These are phyloP conservation scores for Sebastes goodei DNA, from an alignment of 2,797 vertebrate genomes.

Conservation along the genomic window DNA sequence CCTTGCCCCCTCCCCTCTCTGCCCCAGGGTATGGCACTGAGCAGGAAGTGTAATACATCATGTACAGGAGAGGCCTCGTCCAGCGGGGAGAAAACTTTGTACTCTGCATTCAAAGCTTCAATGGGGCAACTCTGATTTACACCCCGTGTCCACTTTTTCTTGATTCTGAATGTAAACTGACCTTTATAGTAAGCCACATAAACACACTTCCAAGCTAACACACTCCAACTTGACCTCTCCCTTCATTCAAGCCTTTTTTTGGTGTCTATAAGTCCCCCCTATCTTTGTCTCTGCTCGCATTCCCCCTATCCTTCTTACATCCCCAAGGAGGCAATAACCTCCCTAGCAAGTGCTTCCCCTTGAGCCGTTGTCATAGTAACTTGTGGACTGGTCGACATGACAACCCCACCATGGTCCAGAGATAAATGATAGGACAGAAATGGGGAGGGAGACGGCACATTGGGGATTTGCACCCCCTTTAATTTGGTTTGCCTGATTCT, in stretches of 20 bases:
- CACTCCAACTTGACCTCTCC: conserved; percentile 67
- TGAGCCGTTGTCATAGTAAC: conserved; percentile 86
- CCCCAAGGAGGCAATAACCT: conserved; percentile 83
- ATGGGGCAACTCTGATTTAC: conserved; percentile 26
- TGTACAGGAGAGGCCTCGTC: conserved; percentile 50
- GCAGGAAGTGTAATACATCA: conserved; percentile 73
- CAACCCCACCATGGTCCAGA: conserved; percentile 82
- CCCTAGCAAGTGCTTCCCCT: conserved; percentile 80
- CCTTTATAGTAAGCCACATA: conserved; percentile 7
- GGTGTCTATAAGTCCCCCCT: conserved; percentile 61
- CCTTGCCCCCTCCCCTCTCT: conserved; percentile 58
- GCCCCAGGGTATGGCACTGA: conserved; percentile 68
- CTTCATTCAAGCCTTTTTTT: conserved; percentile 61
- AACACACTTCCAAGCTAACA: conserved; percentile 38
- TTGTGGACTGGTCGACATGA: conserved; percentile 84
- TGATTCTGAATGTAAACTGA: conserved; percentile 30
- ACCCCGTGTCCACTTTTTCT: conserved; percentile 1
- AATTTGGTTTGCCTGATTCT: conserved; percentile 76
- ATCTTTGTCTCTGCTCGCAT: conserved; percentile 71
- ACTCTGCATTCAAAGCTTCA: conserved; percentile 30
- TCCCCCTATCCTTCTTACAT: conserved; percentile 72
- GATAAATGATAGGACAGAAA: conserved; percentile 80
- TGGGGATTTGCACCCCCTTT: conserved; percentile 73
- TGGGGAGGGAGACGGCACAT: conserved; percentile 59
- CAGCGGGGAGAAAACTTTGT: conserved; percentile 58